Evolutionary conservation across 2,113 vertebrate species (phyloP).

Genomic region (Amblyornis subalaris): DNA sequence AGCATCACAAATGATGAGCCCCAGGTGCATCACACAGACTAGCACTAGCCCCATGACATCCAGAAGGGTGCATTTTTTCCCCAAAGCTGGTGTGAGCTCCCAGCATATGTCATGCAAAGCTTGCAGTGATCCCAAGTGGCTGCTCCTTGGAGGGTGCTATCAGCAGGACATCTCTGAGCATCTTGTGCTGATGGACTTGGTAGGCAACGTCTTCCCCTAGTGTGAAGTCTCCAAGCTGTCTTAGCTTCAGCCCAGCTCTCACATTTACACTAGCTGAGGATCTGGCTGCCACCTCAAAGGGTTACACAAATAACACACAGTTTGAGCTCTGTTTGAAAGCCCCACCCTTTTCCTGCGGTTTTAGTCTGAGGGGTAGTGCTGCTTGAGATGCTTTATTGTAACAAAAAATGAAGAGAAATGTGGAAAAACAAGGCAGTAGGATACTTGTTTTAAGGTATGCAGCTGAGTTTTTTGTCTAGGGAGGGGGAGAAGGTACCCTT

Average conservation of each 20-base stretch:
- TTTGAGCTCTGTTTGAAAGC: neutral
- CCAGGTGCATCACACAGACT: neutral
- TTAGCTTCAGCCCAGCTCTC: neutral
- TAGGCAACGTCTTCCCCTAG: neutral
- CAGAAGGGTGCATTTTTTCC: neutral
- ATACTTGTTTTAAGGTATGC: neutral
- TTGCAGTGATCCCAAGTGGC: neutral
- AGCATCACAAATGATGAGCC: neutral
- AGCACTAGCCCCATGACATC: neutral
- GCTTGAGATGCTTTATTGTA: neutral
- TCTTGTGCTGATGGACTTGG: neutral
- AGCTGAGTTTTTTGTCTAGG: neutral
- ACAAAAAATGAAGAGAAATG: neutral
- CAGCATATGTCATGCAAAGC: accelerated
- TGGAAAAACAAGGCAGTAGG: neutral
- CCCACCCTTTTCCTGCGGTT: slow-evolving; percentile 59
- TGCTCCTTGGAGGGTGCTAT: neutral
- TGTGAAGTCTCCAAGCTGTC: neutral
- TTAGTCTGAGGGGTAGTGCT: neutral
- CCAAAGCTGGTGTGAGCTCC: neutral
- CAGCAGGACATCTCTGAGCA: neutral
- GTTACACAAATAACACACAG: neutral
- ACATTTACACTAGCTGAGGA: neutral
- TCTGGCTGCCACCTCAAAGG: neutral
- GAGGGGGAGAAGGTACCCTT: neutral